Conservation (phyloP, 2,797 vertebrate genomes). For the Takifugu rubripes region DNA sequence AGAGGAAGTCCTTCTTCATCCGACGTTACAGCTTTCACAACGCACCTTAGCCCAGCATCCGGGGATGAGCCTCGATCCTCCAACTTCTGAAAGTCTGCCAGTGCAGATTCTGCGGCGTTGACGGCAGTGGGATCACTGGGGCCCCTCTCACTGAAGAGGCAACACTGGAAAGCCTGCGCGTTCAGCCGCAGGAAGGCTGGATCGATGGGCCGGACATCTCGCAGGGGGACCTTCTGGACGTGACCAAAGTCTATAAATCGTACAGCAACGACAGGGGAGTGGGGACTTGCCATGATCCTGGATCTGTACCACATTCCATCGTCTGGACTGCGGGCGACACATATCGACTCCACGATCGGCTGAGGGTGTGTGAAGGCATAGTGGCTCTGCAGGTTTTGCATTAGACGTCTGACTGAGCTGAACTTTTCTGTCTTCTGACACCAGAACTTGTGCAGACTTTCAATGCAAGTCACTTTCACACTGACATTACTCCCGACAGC, state of each 20-base stretch:
- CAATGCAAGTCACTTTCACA: constrained; percentile 76
- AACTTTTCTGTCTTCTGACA: constrained; percentile 74
- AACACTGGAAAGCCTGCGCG: constrained; percentile 52
- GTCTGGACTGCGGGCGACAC: constrained; percentile 43
- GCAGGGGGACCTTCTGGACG: constrained; percentile 36
- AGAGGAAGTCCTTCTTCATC: constrained; percentile 43
- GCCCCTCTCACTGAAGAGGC: constrained; percentile 16
- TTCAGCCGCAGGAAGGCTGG: constrained; percentile 40
- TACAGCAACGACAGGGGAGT: constrained; percentile 68
- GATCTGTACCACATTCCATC: constrained; percentile 55
- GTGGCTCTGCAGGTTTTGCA: constrained; percentile 76
- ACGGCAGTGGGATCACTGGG: background rate
- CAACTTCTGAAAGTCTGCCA: constrained; percentile 34
- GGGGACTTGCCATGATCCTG: constrained; percentile 27
- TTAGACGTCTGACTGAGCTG: constrained; percentile 65
- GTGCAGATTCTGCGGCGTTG: background rate
- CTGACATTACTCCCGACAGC: constrained; percentile 75
- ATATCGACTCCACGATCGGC: constrained; percentile 35
- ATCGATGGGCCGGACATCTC: constrained; percentile 44
- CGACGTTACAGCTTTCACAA: constrained; percentile 25
- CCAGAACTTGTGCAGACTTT: constrained; percentile 81
- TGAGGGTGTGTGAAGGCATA: constrained; percentile 19
- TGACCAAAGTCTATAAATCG: constrained; percentile 82
- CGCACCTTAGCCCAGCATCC: constrained; percentile 29
- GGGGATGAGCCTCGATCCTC: constrained; percentile 10